These are phyloP conservation scores for Taeniopygia guttata DNA, from an alignment of 2,797 vertebrate genomes.

Conservation along the genomic window DNA sequence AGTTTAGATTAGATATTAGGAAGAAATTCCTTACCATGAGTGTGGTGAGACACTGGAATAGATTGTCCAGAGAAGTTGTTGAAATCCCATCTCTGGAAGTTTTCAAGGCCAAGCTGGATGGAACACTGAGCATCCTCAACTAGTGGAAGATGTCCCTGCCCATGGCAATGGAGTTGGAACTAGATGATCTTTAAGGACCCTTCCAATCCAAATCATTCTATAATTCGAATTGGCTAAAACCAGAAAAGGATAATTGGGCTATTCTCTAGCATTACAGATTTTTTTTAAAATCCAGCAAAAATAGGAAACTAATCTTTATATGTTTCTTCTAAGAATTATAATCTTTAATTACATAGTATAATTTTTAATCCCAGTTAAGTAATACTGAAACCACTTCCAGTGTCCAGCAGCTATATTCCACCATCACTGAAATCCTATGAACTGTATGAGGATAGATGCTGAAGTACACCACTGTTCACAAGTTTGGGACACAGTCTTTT, in stretches of 20 bases:
- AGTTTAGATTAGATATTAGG: neutral
- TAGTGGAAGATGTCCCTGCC: neutral
- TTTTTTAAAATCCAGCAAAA: neutral
- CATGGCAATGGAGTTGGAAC: neutral
- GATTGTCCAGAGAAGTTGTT: neutral
- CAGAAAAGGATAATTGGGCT: neutral
- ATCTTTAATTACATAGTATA: neutral
- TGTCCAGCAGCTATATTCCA: neutral
- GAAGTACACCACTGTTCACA: rapidly evolving
- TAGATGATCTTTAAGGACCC: neutral
- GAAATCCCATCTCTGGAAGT: neutral
- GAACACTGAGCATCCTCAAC: too few relatives aligned
- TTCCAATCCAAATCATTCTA: neutral
- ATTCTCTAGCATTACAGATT: neutral
- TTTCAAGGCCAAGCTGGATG: neutral
- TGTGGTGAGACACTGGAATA: neutral
- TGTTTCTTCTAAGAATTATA: neutral
- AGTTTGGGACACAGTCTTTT: neutral
- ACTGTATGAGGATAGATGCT: neutral
- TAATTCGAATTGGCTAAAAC: neutral
- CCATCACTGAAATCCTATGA: neutral
- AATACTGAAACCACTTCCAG: neutral
- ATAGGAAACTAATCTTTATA: neutral
- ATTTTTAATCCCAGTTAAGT: neutral
- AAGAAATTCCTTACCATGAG: neutral